A percentile compares a stretch with the other conserved stretches of the same genome.
Evolutionary conservation across 2,113 vertebrate species (phyloP).

Genomic region (Hypocryptadius cinnamomeus): DNA sequence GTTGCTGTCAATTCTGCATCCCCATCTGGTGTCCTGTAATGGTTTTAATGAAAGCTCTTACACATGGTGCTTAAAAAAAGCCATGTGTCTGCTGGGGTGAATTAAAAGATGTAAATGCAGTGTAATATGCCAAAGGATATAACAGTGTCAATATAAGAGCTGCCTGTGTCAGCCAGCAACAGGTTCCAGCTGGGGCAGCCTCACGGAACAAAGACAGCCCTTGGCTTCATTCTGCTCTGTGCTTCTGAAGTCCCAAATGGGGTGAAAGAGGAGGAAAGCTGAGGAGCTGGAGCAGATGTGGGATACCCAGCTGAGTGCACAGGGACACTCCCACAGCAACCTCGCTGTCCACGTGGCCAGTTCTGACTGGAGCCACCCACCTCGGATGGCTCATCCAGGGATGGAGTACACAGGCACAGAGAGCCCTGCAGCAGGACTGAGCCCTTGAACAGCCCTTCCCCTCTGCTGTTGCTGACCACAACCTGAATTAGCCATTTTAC

Average conservation of each 20-base stretch:
- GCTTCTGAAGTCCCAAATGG: conserved; percentile 57
- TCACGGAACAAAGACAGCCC: conserved; percentile 61
- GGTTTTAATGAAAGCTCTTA: conserved; percentile 56
- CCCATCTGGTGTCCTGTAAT: conserved; percentile 53
- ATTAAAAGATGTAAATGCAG: conserved; percentile 69
- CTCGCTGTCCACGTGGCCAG: neutral
- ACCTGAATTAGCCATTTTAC: neutral
- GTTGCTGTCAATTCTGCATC: conserved; percentile 29
- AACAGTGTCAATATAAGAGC: conserved; percentile 63
- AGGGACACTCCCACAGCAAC: conserved; percentile 1
- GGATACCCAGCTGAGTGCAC: neutral
- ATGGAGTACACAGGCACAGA: neutral
- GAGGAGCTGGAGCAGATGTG: conserved; percentile 62
- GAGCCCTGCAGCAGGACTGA: neutral
- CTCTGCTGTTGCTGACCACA: neutral
- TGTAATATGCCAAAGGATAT: conserved; percentile 69
- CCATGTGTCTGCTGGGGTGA: conserved; percentile 60
- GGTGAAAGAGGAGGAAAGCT: conserved; percentile 54
- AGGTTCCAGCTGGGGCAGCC: conserved; percentile 70
- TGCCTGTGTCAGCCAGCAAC: conserved; percentile 63
- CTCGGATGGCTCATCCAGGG: neutral
- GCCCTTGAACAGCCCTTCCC: neutral
- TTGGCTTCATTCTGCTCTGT: conserved; percentile 45
- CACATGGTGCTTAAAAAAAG: conserved; percentile 52
- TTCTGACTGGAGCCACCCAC: neutral